Percentiles rank a stretch among this genome's conserved stretches.
Evolutionary conservation across 2,113 vertebrate genomes (phyloP).

Genomic region (Scatophagus argus): DNA sequence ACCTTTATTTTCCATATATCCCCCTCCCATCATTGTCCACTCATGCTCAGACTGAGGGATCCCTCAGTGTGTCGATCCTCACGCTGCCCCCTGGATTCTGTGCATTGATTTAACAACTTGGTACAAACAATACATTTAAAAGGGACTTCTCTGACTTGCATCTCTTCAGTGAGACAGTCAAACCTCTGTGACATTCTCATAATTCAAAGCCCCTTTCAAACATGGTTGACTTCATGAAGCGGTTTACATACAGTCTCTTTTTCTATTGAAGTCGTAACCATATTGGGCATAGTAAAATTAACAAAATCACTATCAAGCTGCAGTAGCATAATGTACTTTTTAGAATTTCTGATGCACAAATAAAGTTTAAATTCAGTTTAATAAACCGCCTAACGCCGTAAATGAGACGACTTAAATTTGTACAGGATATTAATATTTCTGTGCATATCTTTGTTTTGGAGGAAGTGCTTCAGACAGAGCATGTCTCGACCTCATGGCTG

Average conservation of each 20-base stretch:
- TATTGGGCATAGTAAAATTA: background rate
- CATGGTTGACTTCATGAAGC: background rate
- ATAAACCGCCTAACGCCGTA: background rate
- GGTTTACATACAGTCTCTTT: background rate
- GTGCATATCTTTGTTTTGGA: background rate
- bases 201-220: conserved; percentile 2
- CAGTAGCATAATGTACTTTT: background rate
- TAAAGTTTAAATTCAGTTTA: background rate
- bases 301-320: background rate
- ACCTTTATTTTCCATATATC: conserved; percentile 31
- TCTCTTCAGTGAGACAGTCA: background rate
- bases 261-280: background rate
- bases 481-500: background rate
- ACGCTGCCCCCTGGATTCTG: conserved; percentile 12
- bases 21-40: background rate
- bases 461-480: background rate
- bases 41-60: conserved; percentile 19
- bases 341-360: background rate
- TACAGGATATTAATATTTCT: too few species aligned
- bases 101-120: background rate
- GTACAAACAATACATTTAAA: conserved; percentile 22
- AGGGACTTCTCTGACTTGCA: background rate
- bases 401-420: background rate
- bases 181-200: background rate
- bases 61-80: background rate